Conservation (phyloP, 1,140 invertebrate species). For the Hycleus cichorii region DNA sequence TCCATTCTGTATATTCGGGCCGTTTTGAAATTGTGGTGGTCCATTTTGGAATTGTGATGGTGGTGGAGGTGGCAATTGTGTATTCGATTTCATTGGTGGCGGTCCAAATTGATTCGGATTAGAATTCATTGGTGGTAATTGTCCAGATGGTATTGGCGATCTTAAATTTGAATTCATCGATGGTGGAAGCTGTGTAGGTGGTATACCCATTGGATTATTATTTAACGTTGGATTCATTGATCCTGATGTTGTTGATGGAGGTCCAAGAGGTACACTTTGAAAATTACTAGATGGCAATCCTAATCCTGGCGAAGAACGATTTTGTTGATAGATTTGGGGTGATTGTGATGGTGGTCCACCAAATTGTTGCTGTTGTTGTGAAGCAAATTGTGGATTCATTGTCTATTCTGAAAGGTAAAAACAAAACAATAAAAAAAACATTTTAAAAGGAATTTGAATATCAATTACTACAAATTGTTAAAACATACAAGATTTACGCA, state of each 20-base stretch:
- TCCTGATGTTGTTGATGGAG: conserved; percentile 10
- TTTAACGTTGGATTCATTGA: conserved; percentile 5
- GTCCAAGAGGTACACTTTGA: conserved; percentile 26
- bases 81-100: conserved; percentile 21
- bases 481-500: too few relatives aligned
- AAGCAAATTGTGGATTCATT: conserved; percentile 38
- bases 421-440: too few relatives aligned
- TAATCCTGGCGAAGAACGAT: conserved; percentile 6
- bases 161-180: not conserved
- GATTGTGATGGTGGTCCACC: conserved; percentile 21
- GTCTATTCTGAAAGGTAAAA: conserved; percentile 11
- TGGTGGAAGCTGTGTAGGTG: not conserved
- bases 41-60: conserved; percentile 16
- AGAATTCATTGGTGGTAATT: conserved; percentile 33
- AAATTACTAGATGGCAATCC: conserved; percentile 20
- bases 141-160: conserved; percentile 33
- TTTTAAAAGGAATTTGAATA: too few relatives aligned
- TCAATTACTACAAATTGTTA: too few relatives aligned
- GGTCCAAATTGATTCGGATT: conserved; percentile 15
- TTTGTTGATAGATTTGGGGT: conserved; percentile 17
- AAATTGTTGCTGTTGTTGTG: conserved; percentile 25
- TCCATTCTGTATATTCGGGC: not conserved
- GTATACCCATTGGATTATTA: not conserved
- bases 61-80: conserved; percentile 17
- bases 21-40: conserved; percentile 19